These are phyloP conservation scores for Momotus momota DNA, from an alignment of 2,797 vertebrate genomes.

Conservation along the genomic window DNA sequence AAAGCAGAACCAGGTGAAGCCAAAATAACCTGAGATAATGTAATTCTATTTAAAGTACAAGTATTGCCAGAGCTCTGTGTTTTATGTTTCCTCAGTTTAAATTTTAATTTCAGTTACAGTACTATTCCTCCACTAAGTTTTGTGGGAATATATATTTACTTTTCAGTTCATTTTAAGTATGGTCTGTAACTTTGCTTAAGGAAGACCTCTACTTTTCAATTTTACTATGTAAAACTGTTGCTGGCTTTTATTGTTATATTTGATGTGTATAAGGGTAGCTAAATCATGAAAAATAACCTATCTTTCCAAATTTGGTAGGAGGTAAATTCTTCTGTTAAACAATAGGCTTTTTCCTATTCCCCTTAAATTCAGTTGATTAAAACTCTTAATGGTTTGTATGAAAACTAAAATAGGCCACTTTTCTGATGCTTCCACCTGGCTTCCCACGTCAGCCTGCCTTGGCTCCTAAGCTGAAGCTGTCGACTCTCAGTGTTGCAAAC, in stretches of 20 bases:
- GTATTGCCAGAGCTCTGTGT: background rate
- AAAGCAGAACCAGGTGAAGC: background rate
- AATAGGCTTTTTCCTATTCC: background rate
- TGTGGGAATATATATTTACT: fast-evolving
- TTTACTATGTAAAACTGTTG: background rate
- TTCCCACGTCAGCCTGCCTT: background rate
- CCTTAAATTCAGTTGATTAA: background rate
- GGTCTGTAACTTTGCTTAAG: background rate
- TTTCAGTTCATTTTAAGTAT: background rate
- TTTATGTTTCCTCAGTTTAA: background rate
- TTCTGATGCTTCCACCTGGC: background rate
- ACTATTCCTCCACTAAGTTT: background rate
- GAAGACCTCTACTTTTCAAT: background rate
- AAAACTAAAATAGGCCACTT: background rate
- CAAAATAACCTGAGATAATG: background rate
- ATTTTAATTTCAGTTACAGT: background rate
- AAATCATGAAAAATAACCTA: background rate
- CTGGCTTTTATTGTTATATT: background rate
- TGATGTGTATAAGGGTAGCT: background rate
- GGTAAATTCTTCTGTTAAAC: background rate
- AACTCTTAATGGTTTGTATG: background rate
- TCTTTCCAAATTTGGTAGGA: background rate
- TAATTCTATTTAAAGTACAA: background rate
- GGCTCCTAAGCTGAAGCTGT: background rate
- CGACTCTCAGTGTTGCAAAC: background rate